phyloP scores from a whole-genome alignment of 2,113 vertebrate genomes.

The Macaca mulatta region DNA sequence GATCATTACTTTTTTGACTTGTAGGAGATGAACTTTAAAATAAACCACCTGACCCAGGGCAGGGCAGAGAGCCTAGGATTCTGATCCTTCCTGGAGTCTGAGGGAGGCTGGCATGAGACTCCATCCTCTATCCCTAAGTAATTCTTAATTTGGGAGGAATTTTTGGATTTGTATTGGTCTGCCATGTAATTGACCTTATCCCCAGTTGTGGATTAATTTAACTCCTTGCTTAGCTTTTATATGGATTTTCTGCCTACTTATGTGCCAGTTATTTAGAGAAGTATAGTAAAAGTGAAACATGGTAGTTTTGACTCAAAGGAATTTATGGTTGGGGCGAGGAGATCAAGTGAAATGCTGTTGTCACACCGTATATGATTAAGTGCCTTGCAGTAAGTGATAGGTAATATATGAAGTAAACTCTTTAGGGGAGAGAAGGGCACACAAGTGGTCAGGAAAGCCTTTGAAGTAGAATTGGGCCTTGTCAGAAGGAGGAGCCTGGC shows the following conservation, averaged over 20 bases:
- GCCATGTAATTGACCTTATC: background rate
- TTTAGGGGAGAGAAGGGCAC: background rate
- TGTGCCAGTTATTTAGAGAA: background rate
- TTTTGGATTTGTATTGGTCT: background rate
- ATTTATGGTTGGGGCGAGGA: background rate
- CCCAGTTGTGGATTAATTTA: background rate
- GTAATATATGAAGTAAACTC: background rate
- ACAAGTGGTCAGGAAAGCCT: background rate
- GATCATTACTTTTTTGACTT: background rate
- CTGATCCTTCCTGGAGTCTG: background rate
- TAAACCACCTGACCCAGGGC: background rate
- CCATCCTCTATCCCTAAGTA: background rate
- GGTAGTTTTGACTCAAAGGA: background rate
- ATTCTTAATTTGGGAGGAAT: background rate
- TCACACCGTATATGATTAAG: background rate
- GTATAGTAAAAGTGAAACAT: background rate
- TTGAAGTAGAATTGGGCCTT: background rate
- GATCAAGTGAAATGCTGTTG: background rate
- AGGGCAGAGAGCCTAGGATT: background rate
- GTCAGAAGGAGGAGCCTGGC: background rate
- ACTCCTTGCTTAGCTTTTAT: background rate
- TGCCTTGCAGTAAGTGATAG: background rate
- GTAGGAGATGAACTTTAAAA: constrained; percentile 17
- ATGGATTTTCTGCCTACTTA: background rate
- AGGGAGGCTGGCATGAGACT: background rate